Evolutionary conservation across 2,888 invertebrate species (phyloP).

Genomic region (Lapara coniferarum): DNA sequence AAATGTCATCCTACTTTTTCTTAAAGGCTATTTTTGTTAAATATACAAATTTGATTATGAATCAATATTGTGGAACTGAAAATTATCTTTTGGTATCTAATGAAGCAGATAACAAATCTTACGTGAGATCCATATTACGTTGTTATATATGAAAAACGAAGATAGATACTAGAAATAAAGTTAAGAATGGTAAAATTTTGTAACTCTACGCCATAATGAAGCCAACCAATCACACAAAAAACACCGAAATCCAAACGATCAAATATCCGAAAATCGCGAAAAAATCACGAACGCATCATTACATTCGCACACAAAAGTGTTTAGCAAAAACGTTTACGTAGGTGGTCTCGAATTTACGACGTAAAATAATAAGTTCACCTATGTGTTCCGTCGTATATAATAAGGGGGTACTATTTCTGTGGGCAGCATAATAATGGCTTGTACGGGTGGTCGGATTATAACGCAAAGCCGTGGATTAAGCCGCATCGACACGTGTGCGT

Average conservation of each 20-base stretch:
- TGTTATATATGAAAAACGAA: neutral
- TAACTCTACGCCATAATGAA: slow-evolving; percentile 18
- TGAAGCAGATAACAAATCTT: too few relatives aligned
- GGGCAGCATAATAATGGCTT: slow-evolving; percentile 69
- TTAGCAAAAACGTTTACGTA: slow-evolving; percentile 61
- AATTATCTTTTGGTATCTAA: too few relatives aligned
- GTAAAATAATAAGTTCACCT: slow-evolving; percentile 77
- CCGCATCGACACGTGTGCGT: slow-evolving; percentile 78
- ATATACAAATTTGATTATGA: too few relatives aligned
- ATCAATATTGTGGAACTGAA: neutral
- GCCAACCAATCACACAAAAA: slow-evolving; percentile 39
- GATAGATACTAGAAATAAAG: neutral
- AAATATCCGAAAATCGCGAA: slow-evolving; percentile 55
- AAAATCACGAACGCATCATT: slow-evolving; percentile 80
- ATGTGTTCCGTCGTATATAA: slow-evolving; percentile 74
- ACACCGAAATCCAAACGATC: slow-evolving; percentile 14
- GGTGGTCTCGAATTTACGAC: slow-evolving; percentile 77
- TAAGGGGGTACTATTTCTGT: slow-evolving; percentile 74
- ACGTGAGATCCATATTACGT: too few relatives aligned
- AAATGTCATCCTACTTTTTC: too few relatives aligned
- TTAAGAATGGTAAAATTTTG: neutral
- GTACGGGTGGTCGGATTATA: slow-evolving; percentile 80
- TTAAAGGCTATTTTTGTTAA: too few relatives aligned
- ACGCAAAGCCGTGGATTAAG: slow-evolving; percentile 74
- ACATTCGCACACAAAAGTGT: slow-evolving; percentile 66